A percentile compares a stretch with the other conserved stretches of the same genome.
These are phyloP conservation scores for Trachelus iudaicus DNA, from an alignment of 2,888 invertebrate genomes.

Conservation along the genomic window DNA sequence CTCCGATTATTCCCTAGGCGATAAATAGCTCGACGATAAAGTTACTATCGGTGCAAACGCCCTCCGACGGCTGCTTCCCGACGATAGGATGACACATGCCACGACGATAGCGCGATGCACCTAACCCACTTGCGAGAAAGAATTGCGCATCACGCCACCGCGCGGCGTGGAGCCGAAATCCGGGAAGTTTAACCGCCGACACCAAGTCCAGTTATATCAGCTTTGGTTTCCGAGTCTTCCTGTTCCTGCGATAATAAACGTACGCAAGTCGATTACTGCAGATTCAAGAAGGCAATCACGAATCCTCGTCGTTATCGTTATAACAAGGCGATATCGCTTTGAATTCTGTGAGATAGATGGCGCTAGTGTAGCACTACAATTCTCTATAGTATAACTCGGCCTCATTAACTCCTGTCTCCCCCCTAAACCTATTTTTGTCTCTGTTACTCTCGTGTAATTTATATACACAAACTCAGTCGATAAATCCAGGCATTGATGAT, in stretches of 20 bases:
- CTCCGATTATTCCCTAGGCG: neutral
- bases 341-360: neutral
- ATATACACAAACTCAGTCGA: no score
- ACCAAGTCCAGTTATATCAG: neutral
- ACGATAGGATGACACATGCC: constrained; percentile 26
- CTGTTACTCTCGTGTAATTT: no score
- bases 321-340: neutral
- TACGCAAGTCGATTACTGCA: neutral
- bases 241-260: neutral
- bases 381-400: neutral
- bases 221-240: neutral
- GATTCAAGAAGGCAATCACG: neutral
- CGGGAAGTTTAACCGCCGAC: neutral
- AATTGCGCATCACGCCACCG: neutral
- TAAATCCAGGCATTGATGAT: no score
- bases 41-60: constrained; percentile 47
- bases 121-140: neutral
- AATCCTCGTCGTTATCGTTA: neutral
- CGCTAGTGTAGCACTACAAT: neutral
- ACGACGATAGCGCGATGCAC: neutral
- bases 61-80: constrained; percentile 48
- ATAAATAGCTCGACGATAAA: neutral
- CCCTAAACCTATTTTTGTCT: no score
- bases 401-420: no score
- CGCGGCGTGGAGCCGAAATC: neutral